These are phyloP conservation scores for Tychaedon coryphoeus DNA, from an alignment of 2,113 vertebrate genomes.

Conservation along the genomic window DNA sequence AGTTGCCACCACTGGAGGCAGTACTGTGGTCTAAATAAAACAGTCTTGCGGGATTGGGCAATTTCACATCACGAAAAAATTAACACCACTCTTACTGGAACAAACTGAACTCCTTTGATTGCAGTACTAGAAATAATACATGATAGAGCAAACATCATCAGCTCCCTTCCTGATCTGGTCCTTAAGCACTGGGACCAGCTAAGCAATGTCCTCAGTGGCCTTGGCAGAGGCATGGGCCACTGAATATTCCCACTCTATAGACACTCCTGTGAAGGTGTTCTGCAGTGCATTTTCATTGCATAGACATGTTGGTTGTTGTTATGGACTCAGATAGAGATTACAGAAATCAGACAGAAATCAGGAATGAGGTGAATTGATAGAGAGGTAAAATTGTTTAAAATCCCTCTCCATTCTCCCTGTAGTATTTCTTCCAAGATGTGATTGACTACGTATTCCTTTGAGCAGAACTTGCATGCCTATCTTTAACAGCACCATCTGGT, in stretches of 20 bases:
- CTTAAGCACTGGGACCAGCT: rapidly evolving
- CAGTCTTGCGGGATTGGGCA: not conserved
- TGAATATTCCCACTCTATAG: not conserved
- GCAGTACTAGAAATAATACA: not conserved
- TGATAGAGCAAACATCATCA: not conserved
- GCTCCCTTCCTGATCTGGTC: not conserved
- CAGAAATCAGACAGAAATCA: not conserved
- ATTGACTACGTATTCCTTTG: not conserved
- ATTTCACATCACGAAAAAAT: not conserved
- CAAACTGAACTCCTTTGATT: not conserved
- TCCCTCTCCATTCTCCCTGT: not conserved
- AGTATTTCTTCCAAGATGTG: not conserved
- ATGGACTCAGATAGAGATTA: not conserved
- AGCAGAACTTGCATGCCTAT: not conserved
- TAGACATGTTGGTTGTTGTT: rapidly evolving
- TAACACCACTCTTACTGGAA: not conserved
- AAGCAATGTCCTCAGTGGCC: not conserved
- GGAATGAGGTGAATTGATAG: not conserved
- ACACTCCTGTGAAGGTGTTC: not conserved
- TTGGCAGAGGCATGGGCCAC: not conserved
- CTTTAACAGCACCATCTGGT: conserved; percentile 44
- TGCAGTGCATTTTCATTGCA: not conserved
- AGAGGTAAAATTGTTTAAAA: not conserved
- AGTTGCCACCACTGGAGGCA: not conserved
- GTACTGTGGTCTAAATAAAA: not conserved